phyloP scores from a whole-genome alignment of 2,113 vertebrate genomes.

The Cinclus cinclus region DNA sequence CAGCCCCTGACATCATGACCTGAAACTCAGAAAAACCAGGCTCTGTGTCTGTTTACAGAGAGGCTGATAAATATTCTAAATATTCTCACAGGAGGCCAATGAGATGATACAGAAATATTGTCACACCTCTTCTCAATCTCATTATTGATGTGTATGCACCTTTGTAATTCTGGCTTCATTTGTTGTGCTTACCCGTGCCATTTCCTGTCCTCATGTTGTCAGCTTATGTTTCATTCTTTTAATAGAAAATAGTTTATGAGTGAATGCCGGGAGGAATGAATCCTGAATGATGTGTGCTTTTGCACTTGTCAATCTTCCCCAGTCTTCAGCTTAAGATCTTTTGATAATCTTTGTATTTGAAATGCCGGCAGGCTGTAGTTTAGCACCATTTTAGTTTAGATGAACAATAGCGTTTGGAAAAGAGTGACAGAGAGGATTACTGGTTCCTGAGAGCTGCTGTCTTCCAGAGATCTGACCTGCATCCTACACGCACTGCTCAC shows the following conservation, averaged over 20 bases:
- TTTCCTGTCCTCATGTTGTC: conserved; percentile 24
- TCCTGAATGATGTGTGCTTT: conserved; percentile 45
- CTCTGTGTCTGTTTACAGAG: not conserved
- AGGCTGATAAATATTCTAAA: not conserved
- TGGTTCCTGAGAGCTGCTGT: not conserved
- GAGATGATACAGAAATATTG: not conserved
- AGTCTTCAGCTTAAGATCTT: conserved; percentile 30
- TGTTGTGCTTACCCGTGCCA: conserved; percentile 23
- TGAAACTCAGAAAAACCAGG: not conserved
- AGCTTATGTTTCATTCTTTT: conserved; percentile 34
- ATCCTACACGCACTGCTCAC: not conserved
- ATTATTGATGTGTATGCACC: not conserved
- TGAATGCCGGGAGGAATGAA: not conserved
- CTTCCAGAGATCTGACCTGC: not conserved
- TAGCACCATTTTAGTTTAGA: not conserved
- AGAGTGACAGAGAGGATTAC: not conserved
- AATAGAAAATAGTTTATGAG: conserved; percentile 48
- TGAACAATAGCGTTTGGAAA: not conserved
- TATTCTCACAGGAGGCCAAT: not conserved
- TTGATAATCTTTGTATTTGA: conserved; percentile 31
- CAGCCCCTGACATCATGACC: not conserved
- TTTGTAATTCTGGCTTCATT: not conserved
- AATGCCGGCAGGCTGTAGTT: conserved; percentile 17
- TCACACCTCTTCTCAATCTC: not conserved
- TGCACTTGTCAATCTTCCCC: conserved; percentile 60